Base-by-base conservation (phyloP, 2,797 vertebrate species). In the Malacoctenus gilli region DNA sequence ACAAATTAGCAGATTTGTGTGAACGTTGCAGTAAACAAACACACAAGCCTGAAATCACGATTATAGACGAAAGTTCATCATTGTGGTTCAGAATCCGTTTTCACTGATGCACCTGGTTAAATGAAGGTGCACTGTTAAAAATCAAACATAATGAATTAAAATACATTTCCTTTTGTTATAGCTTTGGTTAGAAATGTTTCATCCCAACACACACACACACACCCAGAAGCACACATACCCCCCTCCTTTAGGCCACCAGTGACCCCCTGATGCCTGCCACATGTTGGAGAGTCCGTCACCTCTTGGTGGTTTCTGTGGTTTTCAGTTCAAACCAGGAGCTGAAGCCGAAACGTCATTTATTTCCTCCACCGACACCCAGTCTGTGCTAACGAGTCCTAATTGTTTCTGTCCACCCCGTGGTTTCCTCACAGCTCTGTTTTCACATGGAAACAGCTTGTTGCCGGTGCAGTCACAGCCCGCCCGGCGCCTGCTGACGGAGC, bases 361-460 rank as follows among this genome's bases (percentile, higher is more conserved):
- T 38, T 47, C 55, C 43, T 14, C 13, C 59, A 40, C 12, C 48
- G 56, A 21, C 44, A 43, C 52, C 40, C 40, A 23, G 54, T 65
- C 42, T 14, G 8, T 8, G 21, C 42, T 69, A 67, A 76, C 78
- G 63, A 54, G 53, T 23, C 39, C 18, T 61, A 65, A 75, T 79
- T 72, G 73, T 68, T 79, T 79, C 56, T 35, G 57, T 32, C 52
- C 42, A 64, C 50, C 47, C 59, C 2, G 41, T 51, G 62, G 49
- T 74, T 66, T 75, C 37, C 25, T 48, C 48, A 4, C 35, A 38
- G 30, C 19, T 0, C 4, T 16, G 30, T 61, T 75, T 64, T 63
- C 52, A 56, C 48, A 61, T 61, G 70, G 65, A 64, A 67, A 67
- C 57, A 9, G 20, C 4, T 18, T 58, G 39, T 47, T 31, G 19